These are phyloP conservation scores for Crocodylus rhombifer DNA, from an alignment of 2,797 vertebrate genomes.

Conservation along the genomic window DNA sequence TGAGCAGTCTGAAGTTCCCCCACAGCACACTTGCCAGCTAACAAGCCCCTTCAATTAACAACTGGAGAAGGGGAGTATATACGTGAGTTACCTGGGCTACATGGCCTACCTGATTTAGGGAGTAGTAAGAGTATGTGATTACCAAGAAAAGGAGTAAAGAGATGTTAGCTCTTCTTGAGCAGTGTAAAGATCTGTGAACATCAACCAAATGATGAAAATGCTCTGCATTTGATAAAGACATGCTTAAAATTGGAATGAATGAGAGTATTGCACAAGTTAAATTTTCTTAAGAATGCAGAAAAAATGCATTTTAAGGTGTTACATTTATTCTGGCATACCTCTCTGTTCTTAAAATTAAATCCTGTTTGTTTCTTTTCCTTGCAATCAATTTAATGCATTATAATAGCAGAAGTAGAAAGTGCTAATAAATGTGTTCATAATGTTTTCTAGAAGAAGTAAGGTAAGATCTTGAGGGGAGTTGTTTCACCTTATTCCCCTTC, in stretches of 20 bases:
- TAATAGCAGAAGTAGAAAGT: neutral
- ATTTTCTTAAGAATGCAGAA: constrained; percentile 14
- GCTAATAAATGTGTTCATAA: neutral
- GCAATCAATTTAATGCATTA: neutral
- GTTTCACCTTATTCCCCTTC: too few species aligned
- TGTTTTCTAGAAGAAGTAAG: neutral
- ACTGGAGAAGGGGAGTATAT: too few species aligned
- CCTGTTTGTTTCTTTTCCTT: neutral
- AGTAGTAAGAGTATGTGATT: neutral
- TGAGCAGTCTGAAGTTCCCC: too few species aligned
- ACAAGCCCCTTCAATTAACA: too few species aligned
- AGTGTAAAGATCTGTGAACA: too few species aligned
- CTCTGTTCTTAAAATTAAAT: constrained; percentile 49
- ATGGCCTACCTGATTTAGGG: neutral
- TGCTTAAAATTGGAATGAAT: constrained; percentile 16
- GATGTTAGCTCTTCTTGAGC: neutral
- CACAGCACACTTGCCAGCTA: too few species aligned
- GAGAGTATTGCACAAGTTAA: neutral
- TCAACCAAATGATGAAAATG: too few species aligned
- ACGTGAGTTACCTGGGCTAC: too few species aligned
- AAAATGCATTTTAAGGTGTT: constrained; percentile 57
- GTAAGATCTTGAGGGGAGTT: neutral
- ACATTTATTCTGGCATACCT: constrained; percentile 44
- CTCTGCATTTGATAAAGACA: neutral
- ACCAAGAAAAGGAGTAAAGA: neutral